Conservation (phyloP, 2,888 invertebrate genomes). For the Drosophila maculinotata region DNA sequence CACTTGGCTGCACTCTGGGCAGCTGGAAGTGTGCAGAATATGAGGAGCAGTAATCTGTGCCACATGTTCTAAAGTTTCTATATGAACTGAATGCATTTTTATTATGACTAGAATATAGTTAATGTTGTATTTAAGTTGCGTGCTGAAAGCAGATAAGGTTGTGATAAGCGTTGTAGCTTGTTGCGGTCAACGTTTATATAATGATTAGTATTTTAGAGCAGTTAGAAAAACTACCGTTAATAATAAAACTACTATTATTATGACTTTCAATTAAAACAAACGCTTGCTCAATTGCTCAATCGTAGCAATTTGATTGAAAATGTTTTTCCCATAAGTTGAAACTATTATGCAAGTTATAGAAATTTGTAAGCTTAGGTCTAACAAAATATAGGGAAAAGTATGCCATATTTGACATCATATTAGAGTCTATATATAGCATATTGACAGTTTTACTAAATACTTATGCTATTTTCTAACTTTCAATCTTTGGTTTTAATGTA, state of each 20-base stretch:
- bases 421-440: too few species aligned
- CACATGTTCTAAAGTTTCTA: constrained; percentile 24
- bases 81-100: constrained; percentile 7
- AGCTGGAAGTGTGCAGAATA: neutral
- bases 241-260: constrained; percentile 3
- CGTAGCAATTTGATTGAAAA: neutral
- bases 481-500: neutral
- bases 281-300: neutral
- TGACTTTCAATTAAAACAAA: constrained; percentile 5
- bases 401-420: too few species aligned
- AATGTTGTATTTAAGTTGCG: neutral
- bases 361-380: too few species aligned
- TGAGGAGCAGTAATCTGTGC: constrained; percentile 1
- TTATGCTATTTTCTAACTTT: too few species aligned
- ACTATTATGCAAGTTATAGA: neutral
- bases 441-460: too few species aligned
- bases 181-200: constrained; percentile 22
- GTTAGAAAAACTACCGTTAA: neutral
- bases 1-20: constrained; percentile 46
- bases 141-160: constrained; percentile 16
- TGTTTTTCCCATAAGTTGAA: neutral
- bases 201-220: constrained; percentile 4
- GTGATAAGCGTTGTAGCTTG: constrained; percentile 19
- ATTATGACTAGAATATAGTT: neutral
- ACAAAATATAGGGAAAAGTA: too few species aligned